A percentile compares a stretch with the other conserved stretches of the same genome.
These are phyloP conservation scores for Hydraecia micacea DNA, from an alignment of 2,888 invertebrate genomes.

Conservation along the genomic window DNA sequence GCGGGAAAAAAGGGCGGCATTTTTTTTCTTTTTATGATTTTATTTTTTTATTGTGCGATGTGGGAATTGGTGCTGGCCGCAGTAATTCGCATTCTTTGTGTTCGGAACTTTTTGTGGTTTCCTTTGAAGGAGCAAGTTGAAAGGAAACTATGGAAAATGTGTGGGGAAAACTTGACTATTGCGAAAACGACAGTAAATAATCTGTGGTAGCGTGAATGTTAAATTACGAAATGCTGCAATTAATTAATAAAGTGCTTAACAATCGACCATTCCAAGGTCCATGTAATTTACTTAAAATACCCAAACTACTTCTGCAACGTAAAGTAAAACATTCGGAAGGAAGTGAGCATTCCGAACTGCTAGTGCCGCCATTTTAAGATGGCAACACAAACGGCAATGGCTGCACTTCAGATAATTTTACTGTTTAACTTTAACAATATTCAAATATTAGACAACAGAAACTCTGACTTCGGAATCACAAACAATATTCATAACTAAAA, in stretches of 20 bases:
- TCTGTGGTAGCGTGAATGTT: background rate
- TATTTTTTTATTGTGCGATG: slow-evolving; percentile 17
- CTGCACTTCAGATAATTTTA: slow-evolving; percentile 52
- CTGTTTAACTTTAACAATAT: slow-evolving; percentile 56
- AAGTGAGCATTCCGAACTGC: slow-evolving; percentile 24
- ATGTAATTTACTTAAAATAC: background rate
- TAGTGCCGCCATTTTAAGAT: slow-evolving; percentile 39
- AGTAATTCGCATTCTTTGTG: slow-evolving; percentile 8
- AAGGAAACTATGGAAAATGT: background rate
- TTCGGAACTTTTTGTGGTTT: background rate
- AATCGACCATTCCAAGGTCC: background rate
- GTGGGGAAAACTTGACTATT: background rate
- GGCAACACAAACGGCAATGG: slow-evolving; percentile 48
- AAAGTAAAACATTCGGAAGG: slow-evolving; percentile 40
- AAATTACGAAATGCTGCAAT: background rate
- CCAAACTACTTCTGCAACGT: slow-evolving; percentile 20
- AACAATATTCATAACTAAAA: slow-evolving; percentile 45
- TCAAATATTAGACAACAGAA: slow-evolving; percentile 46
- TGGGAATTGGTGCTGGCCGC: background rate
- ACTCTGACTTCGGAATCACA: slow-evolving; percentile 31
- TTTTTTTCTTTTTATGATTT: slow-evolving; percentile 3
- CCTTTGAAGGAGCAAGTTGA: background rate
- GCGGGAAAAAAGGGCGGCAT: slow-evolving; percentile 29
- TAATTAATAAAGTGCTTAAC: background rate
- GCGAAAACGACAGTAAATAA: background rate